Conservation (phyloP, 2,888 invertebrate species). For the Habrosyne pyritoides region DNA sequence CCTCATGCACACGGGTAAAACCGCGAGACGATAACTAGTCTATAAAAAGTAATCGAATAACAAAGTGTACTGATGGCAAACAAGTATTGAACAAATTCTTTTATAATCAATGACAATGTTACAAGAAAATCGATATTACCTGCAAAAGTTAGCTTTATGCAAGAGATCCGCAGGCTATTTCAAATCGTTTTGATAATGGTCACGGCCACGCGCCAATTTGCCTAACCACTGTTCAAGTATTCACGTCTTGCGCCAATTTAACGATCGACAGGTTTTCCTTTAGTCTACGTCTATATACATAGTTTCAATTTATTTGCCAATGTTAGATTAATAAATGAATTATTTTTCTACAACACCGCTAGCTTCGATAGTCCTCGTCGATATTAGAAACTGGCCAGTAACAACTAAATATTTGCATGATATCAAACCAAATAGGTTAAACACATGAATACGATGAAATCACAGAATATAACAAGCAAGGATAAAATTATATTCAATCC, state of each 20-base stretch:
- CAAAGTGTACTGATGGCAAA: no score
- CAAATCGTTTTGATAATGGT: conserved; percentile 26
- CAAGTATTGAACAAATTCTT: not conserved
- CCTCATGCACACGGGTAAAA: no score
- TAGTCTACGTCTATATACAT: conserved; percentile 8
- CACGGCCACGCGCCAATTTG: conserved; percentile 17
- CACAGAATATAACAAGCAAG: no score
- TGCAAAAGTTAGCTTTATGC: conserved; percentile 10
- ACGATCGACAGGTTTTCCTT: conserved; percentile 13
- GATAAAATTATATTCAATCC: no score
- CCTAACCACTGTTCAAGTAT: conserved; percentile 23
- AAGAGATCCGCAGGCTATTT: conserved; percentile 21
- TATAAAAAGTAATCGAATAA: no score
- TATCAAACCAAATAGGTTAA: no score
- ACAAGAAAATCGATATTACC: conserved; percentile 2
- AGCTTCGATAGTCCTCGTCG: not conserved
- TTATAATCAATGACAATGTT: not conserved
- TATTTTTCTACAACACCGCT: not conserved
- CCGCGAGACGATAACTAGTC: no score
- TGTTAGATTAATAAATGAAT: not conserved
- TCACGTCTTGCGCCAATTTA: conserved; percentile 26
- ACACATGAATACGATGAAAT: no score
- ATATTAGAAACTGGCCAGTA: not conserved
- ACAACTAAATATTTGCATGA: no score
- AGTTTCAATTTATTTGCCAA: conserved; percentile 6